Evolutionary conservation across 2,888 invertebrate species (phyloP).

Genomic region (Teleogryllus oceanicus): DNA sequence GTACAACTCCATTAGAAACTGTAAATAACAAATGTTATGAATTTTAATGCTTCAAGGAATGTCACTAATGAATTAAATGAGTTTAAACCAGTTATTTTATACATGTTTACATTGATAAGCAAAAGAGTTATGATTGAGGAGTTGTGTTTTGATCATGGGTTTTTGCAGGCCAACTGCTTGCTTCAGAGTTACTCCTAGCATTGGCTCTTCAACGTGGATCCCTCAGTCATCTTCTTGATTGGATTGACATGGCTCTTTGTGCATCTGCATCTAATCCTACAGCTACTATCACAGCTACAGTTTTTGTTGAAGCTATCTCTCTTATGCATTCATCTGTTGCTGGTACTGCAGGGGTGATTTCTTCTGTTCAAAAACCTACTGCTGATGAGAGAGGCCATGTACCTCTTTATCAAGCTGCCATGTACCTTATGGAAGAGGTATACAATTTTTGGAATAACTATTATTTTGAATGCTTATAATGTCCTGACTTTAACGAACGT

Average conservation of each 20-base stretch:
- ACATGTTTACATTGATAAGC: too few species aligned
- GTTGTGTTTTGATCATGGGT: constrained; percentile 24
- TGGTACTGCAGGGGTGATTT: constrained; percentile 23
- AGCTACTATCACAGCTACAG: constrained; percentile 32
- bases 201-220: constrained; percentile 60
- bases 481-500: constrained; percentile 23
- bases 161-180: constrained; percentile 45
- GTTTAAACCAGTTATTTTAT: too few species aligned
- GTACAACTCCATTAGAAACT: too few species aligned
- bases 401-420: constrained; percentile 54
- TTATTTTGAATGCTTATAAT: constrained; percentile 18
- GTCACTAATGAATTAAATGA: too few species aligned
- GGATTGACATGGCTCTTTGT: constrained; percentile 59
- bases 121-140: too few species aligned
- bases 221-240: constrained; percentile 57
- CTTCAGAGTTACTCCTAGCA: constrained; percentile 55
- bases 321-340: constrained; percentile 36
- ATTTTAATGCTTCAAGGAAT: too few species aligned
- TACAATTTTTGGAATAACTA: background rate
- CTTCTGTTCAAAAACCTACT: background rate
- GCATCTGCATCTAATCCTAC: constrained; percentile 30
- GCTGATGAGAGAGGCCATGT: constrained; percentile 35
- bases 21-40: too few species aligned
- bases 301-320: constrained; percentile 34
- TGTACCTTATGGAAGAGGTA: constrained; percentile 54